Evolutionary conservation across 2,797 vertebrate genomes (phyloP), one percentile per base, ranked within the genome.

Genomic region (Loris lydekkerianus): DNA sequence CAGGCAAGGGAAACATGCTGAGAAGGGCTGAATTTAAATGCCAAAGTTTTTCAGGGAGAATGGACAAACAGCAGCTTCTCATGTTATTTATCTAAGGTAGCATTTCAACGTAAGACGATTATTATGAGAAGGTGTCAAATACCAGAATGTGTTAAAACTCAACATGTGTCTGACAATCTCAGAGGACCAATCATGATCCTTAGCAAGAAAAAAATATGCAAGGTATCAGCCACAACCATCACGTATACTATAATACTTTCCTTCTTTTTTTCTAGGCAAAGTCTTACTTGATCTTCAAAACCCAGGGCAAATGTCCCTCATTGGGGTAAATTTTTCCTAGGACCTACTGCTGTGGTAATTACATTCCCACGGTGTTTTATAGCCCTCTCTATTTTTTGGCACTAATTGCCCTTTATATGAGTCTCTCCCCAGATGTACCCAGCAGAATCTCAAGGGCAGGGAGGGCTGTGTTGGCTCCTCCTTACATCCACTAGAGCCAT

Each of bases 261-360:
- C 25, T 75, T 27, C 31, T 23, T 49, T 78, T 61, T 27, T 65
- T 40, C 29, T 61, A 27, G 83, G 70, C n/a, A 60, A 93, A 94
- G 82, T 93, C 85, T 53, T 85, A 37, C 8, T 27, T 40, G 21
- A 69, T 46, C 94, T 72, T 92, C 75, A 94, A 93, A 96, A 70
- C 37, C 49, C 60, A 65, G 43, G 20, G 18, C 63, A 61, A 83
- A 37, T 20, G 25, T 61, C 56, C 34, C 46, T 67, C 89, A 53
- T 65, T 56, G 21, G 2, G 29, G 63, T 23, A 60, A 69, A 37
- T 3, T 27, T 58, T 77, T 65, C 37, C 46, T 65, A 25, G 27
- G 43, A 31, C 10, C 25, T n/a, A 27, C 29, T 43, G 10, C 70
- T 29, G 20, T 89, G 53, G 13, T 70, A 69, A 31, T 18, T 21